Percentiles rank a stretch among this genome's conserved stretches.
These are phyloP conservation scores for Pseudocheirus occidentalis DNA, from an alignment of 2,797 vertebrate genomes.

Conservation along the genomic window DNA sequence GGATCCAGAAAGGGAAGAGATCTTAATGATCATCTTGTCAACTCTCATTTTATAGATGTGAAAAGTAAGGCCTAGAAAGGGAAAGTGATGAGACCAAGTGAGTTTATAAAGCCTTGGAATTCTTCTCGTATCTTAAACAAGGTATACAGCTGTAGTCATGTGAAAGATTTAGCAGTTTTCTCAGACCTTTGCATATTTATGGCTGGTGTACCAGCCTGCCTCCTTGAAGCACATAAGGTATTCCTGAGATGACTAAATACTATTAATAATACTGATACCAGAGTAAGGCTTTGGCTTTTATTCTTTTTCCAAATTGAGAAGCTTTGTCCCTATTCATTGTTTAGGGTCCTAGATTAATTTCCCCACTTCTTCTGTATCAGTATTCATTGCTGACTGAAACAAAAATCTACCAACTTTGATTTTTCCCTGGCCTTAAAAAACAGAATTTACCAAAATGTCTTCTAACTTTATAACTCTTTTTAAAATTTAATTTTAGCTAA, in stretches of 20 bases:
- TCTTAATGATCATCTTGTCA: not conserved
- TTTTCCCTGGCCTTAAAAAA: not conserved
- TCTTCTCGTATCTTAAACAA: not conserved
- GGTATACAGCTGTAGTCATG: not conserved
- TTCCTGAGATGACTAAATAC: not conserved
- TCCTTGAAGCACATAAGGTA: not conserved
- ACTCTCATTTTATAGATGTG: not conserved
- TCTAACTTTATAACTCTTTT: not conserved
- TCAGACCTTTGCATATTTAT: not conserved
- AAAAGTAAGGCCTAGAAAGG: not conserved
- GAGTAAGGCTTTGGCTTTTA: not conserved
- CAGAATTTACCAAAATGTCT: not conserved
- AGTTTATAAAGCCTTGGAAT: not conserved
- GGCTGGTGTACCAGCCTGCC: not conserved
- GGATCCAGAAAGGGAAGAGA: not conserved
- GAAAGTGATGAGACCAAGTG: not conserved
- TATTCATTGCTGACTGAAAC: not conserved
- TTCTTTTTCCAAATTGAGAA: not conserved
- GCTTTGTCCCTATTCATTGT: not conserved
- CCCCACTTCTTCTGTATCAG: constrained; percentile 2
- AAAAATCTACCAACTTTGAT: not conserved
- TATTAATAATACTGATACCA: not conserved
- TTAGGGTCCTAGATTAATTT: not conserved
- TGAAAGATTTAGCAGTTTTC: not conserved
- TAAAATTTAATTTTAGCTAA: not conserved